Evolutionary conservation across 2,888 invertebrate species (phyloP).

Genomic region (Coronaproctus castanopsis): DNA sequence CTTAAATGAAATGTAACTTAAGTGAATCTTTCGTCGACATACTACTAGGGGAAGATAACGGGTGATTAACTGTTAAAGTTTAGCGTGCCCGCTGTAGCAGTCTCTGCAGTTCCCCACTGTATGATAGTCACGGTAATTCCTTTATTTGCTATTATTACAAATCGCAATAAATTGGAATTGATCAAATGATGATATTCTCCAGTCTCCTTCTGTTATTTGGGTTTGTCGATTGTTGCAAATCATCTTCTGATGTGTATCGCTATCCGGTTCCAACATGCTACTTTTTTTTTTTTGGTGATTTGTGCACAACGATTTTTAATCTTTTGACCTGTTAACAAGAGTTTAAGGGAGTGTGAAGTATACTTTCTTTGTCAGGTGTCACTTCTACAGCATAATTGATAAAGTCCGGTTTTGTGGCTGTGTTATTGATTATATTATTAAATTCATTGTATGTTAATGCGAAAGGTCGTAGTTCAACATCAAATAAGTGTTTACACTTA

Average conservation of each 20-base stretch:
- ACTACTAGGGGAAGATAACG: too few relatives aligned
- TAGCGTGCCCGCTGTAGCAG: too few relatives aligned
- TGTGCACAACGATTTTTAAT: not conserved
- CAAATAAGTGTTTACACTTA: not conserved
- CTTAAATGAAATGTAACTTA: too few relatives aligned
- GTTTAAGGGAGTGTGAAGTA: not conserved
- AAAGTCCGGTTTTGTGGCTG: not conserved
- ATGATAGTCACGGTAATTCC: too few relatives aligned
- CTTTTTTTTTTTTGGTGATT: not conserved
- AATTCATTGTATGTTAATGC: not conserved
- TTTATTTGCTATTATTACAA: too few relatives aligned
- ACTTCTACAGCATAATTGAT: not conserved
- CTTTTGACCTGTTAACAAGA: not conserved
- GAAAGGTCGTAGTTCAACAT: not conserved
- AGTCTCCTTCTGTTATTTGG: too few relatives aligned
- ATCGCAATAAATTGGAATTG: too few relatives aligned
- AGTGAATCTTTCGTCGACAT: too few relatives aligned
- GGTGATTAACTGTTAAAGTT: too few relatives aligned
- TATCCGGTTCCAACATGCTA: too few relatives aligned
- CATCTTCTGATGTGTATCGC: not conserved
- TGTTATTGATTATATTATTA: not conserved
- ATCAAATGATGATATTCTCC: too few relatives aligned
- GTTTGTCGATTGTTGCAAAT: not conserved
- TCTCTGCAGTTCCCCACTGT: too few relatives aligned
- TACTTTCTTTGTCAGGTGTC: not conserved